Conservation (phyloP, 2,113 vertebrate genomes). For the Solea senegalensis region DNA sequence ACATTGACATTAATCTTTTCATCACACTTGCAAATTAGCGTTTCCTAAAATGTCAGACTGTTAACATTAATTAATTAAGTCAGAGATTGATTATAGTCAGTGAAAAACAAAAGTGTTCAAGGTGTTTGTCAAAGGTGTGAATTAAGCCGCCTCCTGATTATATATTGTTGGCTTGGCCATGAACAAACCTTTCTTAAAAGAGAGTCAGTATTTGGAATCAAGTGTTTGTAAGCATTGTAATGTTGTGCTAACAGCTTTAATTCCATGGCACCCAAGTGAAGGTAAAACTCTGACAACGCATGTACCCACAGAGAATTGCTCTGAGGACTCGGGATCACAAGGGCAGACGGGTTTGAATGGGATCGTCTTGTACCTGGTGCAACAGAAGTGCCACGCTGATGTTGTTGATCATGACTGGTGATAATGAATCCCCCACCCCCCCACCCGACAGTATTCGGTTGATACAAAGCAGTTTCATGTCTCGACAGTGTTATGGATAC, state of each 20-base stretch:
- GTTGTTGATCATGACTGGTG: slow-evolving; percentile 3
- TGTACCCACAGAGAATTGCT: slow-evolving; percentile 5
- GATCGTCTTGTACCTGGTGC: slow-evolving; percentile 13
- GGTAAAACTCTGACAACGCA: background rate
- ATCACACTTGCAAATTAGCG: no score
- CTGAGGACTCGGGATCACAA: slow-evolving; percentile 43
- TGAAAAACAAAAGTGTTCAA: no score
- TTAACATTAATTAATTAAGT: no score
- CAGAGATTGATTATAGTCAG: no score
- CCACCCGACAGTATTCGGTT: slow-evolving; percentile 44
- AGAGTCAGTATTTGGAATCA: no score
- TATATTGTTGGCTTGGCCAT: no score
- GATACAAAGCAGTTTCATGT: slow-evolving; percentile 60
- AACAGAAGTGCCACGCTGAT: slow-evolving; percentile 32
- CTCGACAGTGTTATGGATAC: slow-evolving; percentile 42
- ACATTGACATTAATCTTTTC: no score
- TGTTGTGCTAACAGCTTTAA: background rate
- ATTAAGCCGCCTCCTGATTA: no score
- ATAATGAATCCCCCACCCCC: slow-evolving; percentile 29
- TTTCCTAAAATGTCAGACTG: no score
- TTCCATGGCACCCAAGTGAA: background rate
- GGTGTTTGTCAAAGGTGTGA: no score
- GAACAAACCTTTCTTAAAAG: no score
- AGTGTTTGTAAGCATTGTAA: background rate
- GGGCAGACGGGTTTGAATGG: slow-evolving; percentile 45